Conservation (phyloP, 2,113 vertebrate genomes). For the Heterotilapia buettikoferi region DNA sequence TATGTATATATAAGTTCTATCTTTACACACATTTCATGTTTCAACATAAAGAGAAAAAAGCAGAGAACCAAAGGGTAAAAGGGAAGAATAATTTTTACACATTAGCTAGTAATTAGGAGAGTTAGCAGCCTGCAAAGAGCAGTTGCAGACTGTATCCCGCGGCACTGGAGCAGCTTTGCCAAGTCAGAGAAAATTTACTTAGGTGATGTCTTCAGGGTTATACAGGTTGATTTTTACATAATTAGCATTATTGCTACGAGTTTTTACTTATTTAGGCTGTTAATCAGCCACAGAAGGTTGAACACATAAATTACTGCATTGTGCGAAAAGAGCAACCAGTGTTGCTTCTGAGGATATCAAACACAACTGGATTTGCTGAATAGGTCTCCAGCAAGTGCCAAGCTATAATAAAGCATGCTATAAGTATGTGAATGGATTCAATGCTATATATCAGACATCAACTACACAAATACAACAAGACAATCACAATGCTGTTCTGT, state of each 20-base stretch:
- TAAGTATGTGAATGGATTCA: neutral
- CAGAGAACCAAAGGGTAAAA: neutral
- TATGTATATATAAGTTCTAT: neutral
- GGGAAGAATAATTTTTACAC: neutral
- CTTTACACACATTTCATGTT: neutral
- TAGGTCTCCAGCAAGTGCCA: too few species aligned
- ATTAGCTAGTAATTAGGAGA: neutral
- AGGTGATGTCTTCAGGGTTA: neutral
- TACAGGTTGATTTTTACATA: neutral
- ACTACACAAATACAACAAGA: neutral
- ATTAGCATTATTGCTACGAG: neutral
- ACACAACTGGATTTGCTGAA: neutral
- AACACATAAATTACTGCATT: neutral
- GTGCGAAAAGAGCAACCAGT: neutral
- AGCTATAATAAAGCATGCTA: neutral
- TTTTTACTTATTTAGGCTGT: neutral
- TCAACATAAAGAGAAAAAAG: neutral
- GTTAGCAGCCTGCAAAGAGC: neutral
- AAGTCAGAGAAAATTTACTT: neutral
- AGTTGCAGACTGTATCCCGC: neutral
- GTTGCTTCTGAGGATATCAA: neutral
- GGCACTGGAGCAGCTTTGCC: neutral
- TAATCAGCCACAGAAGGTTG: neutral
- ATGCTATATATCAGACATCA: neutral
- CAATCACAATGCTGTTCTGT: neutral